Evolutionary conservation across 2,113 vertebrate genomes (phyloP).

Genomic region (Oryzias javanicus): DNA sequence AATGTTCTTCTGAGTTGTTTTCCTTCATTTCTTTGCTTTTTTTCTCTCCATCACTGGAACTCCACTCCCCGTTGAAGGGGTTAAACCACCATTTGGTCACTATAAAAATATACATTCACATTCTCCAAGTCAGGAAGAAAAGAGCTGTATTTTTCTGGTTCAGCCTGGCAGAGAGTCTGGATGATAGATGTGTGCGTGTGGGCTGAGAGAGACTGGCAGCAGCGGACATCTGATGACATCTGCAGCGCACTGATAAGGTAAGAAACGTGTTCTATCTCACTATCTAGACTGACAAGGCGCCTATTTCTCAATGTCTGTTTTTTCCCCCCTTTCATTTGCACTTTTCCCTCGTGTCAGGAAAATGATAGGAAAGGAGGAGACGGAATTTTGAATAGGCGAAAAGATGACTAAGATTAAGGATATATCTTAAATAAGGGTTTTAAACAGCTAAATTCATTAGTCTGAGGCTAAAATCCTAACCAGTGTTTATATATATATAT

Average conservation of each 20-base stretch:
- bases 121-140: no score
- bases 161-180: constrained; percentile 3
- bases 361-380: no score
- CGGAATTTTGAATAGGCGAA: no score
- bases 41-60: not conserved
- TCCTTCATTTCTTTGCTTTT: not conserved
- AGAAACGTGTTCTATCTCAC: constrained; percentile 56
- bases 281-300: constrained; percentile 44
- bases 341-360: no score
- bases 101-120: constrained; percentile 23
- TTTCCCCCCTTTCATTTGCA: constrained; percentile 1
- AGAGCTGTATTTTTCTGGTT: not conserved
- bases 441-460: no score
- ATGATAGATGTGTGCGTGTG: constrained; percentile 25
- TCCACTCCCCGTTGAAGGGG: constrained; percentile 9
- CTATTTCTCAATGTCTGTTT: constrained; percentile 20
- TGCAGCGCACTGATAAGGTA: constrained; percentile 72
- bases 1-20: not conserved
- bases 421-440: no score
- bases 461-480: no score
- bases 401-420: no score
- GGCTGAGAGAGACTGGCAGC: constrained; percentile 49
- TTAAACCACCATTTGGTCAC: not conserved
- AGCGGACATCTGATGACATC: constrained; percentile 66
- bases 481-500: no score